Evolutionary conservation across 2,113 vertebrate genomes (phyloP), one percentile per base, ranked within the genome.

Genomic region (Hippoglossus stenolepis): DNA sequence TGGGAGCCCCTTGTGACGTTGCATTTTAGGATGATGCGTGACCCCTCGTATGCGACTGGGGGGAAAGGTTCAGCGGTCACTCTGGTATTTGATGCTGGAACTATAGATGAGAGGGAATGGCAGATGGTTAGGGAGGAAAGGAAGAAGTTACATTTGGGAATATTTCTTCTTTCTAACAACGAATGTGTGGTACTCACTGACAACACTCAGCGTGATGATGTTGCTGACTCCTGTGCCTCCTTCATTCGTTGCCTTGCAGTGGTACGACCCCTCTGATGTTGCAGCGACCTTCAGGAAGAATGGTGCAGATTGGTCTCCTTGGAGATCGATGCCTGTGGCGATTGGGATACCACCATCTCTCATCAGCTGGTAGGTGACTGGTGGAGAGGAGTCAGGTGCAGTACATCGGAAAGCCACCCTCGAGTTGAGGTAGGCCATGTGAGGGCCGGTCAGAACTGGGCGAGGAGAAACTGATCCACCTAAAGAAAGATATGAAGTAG

Each of bases 41-140:
- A 87, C 1, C 91, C 93, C 79, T 94, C 93, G 0, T 88, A 93
- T 4, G 73, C 63, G 20, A 83, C 59, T 0, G 93, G 82, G 0
- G 92, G 93, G 38, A 43, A 82, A 6, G 93, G 93, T 0, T 90
- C 86, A 40, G 93, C 81, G 2, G 47, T 75, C 78, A 95, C 14
- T 26, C 58, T 74, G 77, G 86, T 82, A 0, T 87, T 85, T 45
- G 70, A 75, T n/a, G 91, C 61, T 20, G 93, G 93, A 75, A 21
- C 94, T 95, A 51, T 18, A 57, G 47, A 64, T 58, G 45, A 49
- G 8, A 54, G 49, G 58, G 2, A 67, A 60, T n/a, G 8, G 53
- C 20, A 45, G 15, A 18, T 3, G n/a, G 13, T 67, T 47, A 17
- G 9, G 1, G 5, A 57, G 26, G 17, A 43, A 40, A 74, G 23